phyloP scores from a whole-genome alignment of 1,140 invertebrate species.

The Zophobas morio region DNA sequence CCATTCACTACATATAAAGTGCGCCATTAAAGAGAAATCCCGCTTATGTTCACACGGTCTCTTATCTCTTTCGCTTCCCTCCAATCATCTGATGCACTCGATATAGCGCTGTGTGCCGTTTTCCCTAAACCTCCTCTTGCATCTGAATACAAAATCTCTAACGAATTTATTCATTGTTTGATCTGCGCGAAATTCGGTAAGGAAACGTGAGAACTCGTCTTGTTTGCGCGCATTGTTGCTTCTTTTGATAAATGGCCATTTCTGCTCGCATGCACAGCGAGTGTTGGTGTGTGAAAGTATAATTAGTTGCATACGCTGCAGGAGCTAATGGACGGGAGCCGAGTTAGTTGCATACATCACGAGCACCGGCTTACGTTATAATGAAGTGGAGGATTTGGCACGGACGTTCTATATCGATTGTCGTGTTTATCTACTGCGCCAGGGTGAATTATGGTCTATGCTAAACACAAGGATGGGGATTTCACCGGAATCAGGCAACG shows the following conservation, averaged over 20 bases:
- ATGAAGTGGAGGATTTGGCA: neutral
- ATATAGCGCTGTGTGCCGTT: neutral
- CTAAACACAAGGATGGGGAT: neutral
- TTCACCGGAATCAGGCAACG: neutral
- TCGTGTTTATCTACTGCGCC: slow-evolving; percentile 7
- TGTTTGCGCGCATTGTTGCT: neutral
- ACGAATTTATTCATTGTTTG: slow-evolving; percentile 3
- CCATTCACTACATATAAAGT: slow-evolving; percentile 35
- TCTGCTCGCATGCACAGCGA: neutral
- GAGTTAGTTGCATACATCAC: neutral
- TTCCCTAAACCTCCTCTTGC: neutral
- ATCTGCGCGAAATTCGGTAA: neutral
- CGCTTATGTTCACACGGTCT: slow-evolving; percentile 22
- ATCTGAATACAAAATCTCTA: slow-evolving; percentile 1
- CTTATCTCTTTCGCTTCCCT: neutral
- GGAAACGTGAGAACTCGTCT: too few relatives aligned
- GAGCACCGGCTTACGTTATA: neutral
- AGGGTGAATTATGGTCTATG: slow-evolving; percentile 7
- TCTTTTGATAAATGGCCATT: too few relatives aligned
- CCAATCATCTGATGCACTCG: slow-evolving; percentile 11
- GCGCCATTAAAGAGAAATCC: slow-evolving; percentile 37
- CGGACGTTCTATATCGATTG: slow-evolving; percentile 13
- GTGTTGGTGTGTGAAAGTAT: neutral
- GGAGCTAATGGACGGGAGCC: slow-evolving; percentile 3
- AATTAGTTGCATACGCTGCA: slow-evolving; percentile 26